Conservation (phyloP, 2,797 vertebrate genomes). For the Kryptolebias ocellatus region DNA sequence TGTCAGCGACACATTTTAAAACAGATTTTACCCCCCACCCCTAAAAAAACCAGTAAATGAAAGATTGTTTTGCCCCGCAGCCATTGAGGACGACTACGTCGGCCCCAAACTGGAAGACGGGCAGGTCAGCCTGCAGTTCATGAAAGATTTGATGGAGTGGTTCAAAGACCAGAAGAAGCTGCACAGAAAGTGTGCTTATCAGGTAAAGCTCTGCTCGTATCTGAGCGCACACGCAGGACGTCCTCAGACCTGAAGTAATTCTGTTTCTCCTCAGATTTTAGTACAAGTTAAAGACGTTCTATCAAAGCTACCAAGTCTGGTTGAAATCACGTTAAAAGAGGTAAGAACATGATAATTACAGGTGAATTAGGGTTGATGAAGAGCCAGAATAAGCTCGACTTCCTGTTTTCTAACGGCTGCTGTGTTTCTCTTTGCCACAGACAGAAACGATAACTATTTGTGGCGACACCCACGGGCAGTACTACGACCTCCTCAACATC, state of each 20-base stretch:
- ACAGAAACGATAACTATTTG: slow-evolving; percentile 93
- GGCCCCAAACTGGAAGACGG: slow-evolving; percentile 93
- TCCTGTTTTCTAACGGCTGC: background rate
- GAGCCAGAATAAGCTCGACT: background rate
- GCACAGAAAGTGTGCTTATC: slow-evolving; percentile 95
- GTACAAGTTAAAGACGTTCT: slow-evolving; percentile 93
- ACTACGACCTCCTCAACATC: slow-evolving; percentile 94
- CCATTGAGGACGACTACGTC: slow-evolving; percentile 92
- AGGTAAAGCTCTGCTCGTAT: slow-evolving; percentile 79
- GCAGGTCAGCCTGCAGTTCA: slow-evolving; percentile 88
- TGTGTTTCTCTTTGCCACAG: slow-evolving; percentile 69
- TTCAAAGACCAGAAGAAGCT: slow-evolving; percentile 95
- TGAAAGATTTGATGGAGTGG: slow-evolving; percentile 96
- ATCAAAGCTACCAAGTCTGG: slow-evolving; percentile 90
- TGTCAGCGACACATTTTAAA: no score
- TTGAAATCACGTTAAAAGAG: slow-evolving; percentile 91
- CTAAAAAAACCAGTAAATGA: background rate
- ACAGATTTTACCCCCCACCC: no score
- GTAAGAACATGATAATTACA: slow-evolving; percentile 63
- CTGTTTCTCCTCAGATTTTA: slow-evolving; percentile 85
- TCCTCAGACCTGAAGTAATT: background rate
- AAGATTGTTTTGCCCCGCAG: slow-evolving; percentile 63
- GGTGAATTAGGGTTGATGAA: background rate
- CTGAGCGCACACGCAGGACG: background rate
- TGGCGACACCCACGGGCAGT: slow-evolving; percentile 95